Evolutionary conservation across 2,797 vertebrate genomes (phyloP), one percentile per base, ranked within the genome.

Genomic region (Petrocephalus schoutedeni): DNA sequence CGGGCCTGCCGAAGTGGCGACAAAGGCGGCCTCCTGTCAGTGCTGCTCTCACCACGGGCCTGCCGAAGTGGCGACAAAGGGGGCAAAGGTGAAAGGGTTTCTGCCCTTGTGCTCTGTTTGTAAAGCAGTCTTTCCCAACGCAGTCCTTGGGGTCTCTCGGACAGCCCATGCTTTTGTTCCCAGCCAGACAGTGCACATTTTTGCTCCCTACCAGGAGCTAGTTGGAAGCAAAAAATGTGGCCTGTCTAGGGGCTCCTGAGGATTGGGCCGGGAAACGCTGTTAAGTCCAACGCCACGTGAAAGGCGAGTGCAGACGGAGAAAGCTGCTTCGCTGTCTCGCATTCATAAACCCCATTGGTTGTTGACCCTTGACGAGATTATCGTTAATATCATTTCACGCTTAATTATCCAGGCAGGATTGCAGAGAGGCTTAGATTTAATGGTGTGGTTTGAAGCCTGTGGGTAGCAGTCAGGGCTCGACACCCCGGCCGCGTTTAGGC

Each of bases 321-420:
- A 10, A 59, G 45, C 87, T 9, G 41, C 7, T 45, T 19, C 14
- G 36, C 86, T 89, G 88, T 88, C 89, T 90, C 89, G 91, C 90
- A 91, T 91, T 90, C 74, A 61, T 58, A 71, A 80, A 61, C 92
- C 87, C 90, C 88, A 92, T 90, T 86, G 89, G 86, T 88, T 54
- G 84, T 89, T 88, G 85, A 89, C 88, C 92, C 90, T 32, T 91
- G 90, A 93, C 89, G 86, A 86, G 53, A 92, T 91, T 58, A 89
- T 85, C 87, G 87, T 91, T 85, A 89, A 41, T 89, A 89, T 92
- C 86, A 91, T 94, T 93, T 92, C 84, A 86, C 77, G 32, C 88
- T 91, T 90, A 90, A 91, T 90, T 89, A 86, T 53, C 36, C 87
- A 88, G 88, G 64, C 32, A 87, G 87, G 59, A 87, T 84, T 89